Base-by-base conservation (phyloP, 2,888 invertebrate genomes). In the Sinelater perroti region DNA sequence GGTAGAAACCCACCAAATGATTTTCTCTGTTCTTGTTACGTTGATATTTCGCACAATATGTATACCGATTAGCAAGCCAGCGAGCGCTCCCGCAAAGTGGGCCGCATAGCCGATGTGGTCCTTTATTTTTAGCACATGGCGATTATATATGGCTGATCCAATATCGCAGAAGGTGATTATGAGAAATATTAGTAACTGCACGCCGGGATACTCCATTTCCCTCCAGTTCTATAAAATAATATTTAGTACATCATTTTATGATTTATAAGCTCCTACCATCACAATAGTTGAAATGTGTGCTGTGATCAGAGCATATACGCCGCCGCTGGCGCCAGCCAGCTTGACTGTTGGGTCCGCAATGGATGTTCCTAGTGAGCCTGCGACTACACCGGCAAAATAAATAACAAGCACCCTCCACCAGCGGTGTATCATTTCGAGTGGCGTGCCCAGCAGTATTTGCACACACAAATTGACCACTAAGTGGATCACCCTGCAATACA, bases 371-470 rank as follows among this genome's bases (percentile, higher is more conserved):
- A 93, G 82, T 0, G 92, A 92, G 1, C 95, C 95, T 1, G 93
- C 93, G 0, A 89, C 77, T 0, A 95, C 94, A 0, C 95, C 95
- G 0, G 91, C 88, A 28, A 91, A 74, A 76, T 95, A 95, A 20
- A 95, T 89, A 6, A 89, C 78, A 0, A 90, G 81, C 3, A 98
- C 91, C 42, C 97, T 83, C 95, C 95, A 95, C 89, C 94, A 95
- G 65, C 90, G 87, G 78, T 98, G 97, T 0, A 97, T 97, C 87
- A 98, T 89, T 79, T 99, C 98, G 59, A 99, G 79, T 0, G 97
- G 95, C 7, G 97, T 86, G 0, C 98, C 98, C 54, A 99, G 83
- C 76, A 97, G 84, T 57, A 98, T 81, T 78, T 98, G 97, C 59
- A 97, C 93, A 49, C 95, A 79, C 16, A 97, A 81, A 78, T 99